phyloP scores from a whole-genome alignment of 2,797 vertebrate genomes.

The Microctenopoma stevenorrisi region DNA sequence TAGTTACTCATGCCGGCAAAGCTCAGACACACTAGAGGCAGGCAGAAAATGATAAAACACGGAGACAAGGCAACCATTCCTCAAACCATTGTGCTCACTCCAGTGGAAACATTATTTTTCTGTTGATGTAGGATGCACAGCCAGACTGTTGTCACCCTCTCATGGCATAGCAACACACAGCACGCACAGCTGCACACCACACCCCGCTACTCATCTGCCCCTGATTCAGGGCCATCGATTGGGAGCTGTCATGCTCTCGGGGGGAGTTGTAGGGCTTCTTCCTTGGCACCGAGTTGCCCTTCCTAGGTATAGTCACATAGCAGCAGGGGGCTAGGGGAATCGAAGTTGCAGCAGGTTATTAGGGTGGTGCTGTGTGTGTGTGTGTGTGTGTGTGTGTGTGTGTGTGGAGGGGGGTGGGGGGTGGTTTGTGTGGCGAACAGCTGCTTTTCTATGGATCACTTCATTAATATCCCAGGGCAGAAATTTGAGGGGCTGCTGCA shows the following conservation, averaged over 20 bases:
- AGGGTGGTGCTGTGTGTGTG: conserved; percentile 21
- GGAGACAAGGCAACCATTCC: conserved; percentile 57
- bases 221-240: conserved; percentile 71
- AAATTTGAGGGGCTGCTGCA: conserved; percentile 80
- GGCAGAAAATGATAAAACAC: conserved; percentile 66
- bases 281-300: conserved; percentile 63
- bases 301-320: conserved; percentile 58
- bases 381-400: conserved; percentile 5
- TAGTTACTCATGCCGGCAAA: conserved; percentile 56
- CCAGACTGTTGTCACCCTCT: conserved; percentile 78
- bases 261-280: conserved; percentile 58
- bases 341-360: conserved; percentile 53
- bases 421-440: conserved; percentile 64
- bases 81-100: conserved; percentile 59
- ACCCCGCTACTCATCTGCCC: conserved; percentile 56
- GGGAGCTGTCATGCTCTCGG: conserved; percentile 65
- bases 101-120: conserved; percentile 65
- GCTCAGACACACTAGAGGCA: conserved; percentile 44
- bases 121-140: conserved; percentile 70
- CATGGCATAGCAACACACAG: conserved; percentile 70
- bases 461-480: conserved; percentile 83
- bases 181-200: conserved; percentile 68
- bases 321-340: conserved; percentile 44
- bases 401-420: neutral
- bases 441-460: conserved; percentile 82